Conservation (phyloP, 2,113 vertebrate species). For the Dinomys branickii region DNA sequence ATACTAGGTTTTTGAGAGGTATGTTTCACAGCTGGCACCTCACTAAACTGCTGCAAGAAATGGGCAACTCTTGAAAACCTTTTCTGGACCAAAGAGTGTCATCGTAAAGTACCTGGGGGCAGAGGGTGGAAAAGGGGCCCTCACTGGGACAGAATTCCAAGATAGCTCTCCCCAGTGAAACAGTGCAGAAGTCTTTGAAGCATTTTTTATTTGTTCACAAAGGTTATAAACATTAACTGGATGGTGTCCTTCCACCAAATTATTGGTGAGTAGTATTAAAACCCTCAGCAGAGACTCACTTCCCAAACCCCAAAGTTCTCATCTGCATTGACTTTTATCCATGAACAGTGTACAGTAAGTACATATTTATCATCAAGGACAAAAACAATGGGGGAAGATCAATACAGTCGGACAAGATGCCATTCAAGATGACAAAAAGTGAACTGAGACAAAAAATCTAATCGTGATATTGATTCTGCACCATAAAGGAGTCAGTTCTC, state of each 20-base stretch:
- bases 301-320: conserved; percentile 66
- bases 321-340: conserved; percentile 60
- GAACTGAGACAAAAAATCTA: conserved; percentile 33
- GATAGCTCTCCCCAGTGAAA: background rate
- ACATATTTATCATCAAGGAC: conserved; percentile 54
- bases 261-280: conserved; percentile 61
- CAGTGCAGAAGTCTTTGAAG: background rate
- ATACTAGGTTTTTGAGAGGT: background rate
- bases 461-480: background rate
- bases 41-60: conserved; percentile 10
- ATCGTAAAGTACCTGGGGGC: background rate
- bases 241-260: conserved; percentile 55
- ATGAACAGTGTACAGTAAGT: conserved; percentile 43
- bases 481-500: background rate
- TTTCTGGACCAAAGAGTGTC: background rate
- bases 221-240: conserved; percentile 49
- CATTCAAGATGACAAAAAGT: conserved; percentile 32
- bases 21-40: conserved; percentile 42
- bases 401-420: conserved; percentile 14
- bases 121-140: background rate
- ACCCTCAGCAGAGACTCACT: conserved; percentile 48
- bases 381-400: background rate
- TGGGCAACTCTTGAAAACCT: conserved; percentile 19
- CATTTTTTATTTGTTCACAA: background rate
- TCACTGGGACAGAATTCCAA: background rate